phyloP scores from a whole-genome alignment of 2,888 invertebrate genomes.

The Epiblema foenella region DNA sequence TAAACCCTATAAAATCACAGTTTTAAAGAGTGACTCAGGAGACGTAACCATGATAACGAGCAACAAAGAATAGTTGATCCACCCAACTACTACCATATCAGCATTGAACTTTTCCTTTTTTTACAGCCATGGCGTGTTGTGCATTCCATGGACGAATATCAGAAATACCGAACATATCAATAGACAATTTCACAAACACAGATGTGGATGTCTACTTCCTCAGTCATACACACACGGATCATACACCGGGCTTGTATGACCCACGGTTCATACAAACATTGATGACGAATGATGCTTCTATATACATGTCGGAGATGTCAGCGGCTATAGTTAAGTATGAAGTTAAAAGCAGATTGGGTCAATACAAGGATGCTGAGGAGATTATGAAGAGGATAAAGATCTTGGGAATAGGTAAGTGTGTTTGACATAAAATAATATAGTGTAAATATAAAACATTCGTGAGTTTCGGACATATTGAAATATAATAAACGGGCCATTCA shows the following conservation, averaged over 20 bases:
- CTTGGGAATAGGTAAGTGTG: slow-evolving; percentile 57
- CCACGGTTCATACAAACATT: slow-evolving; percentile 9
- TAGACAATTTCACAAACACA: slow-evolving; percentile 84
- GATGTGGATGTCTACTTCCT: slow-evolving; percentile 85
- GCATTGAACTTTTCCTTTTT: background rate
- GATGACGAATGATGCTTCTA: slow-evolving; percentile 48
- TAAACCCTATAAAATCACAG: too few species aligned
- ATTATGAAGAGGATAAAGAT: slow-evolving; percentile 33
- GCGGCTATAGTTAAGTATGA: slow-evolving; percentile 58
- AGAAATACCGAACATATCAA: slow-evolving; percentile 86
- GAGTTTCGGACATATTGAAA: too few species aligned
- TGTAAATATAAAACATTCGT: too few species aligned
- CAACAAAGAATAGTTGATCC: too few species aligned
- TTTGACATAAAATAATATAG: too few species aligned
- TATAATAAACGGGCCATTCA: too few species aligned
- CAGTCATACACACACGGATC: slow-evolving; percentile 88
- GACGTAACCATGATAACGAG: too few species aligned
- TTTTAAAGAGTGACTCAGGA: too few species aligned
- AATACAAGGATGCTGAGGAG: slow-evolving; percentile 52
- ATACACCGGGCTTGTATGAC: slow-evolving; percentile 63
- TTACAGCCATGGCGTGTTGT: slow-evolving; percentile 51
- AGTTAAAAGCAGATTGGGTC: slow-evolving; percentile 34
- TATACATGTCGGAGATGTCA: slow-evolving; percentile 61
- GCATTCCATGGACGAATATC: slow-evolving; percentile 83
- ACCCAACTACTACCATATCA: too few species aligned